Evolutionary conservation across 2,888 invertebrate species (phyloP).

Genomic region (Netelia fuscicornis): DNA sequence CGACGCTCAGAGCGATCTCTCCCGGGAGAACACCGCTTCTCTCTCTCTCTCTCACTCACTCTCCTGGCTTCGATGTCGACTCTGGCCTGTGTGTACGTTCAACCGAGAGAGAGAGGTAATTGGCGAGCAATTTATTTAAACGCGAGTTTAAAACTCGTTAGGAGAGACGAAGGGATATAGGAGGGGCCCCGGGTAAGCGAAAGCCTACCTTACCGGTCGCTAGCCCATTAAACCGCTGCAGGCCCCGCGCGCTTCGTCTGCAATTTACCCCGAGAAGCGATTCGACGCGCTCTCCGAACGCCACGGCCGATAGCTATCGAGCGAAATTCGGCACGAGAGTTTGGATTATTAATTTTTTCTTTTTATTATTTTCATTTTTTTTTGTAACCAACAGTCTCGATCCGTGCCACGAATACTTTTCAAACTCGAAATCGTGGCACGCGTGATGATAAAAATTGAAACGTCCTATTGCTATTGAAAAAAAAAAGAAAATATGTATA

Average conservation of each 20-base stretch:
- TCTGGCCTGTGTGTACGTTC: conserved; percentile 57
- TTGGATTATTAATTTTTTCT: conserved; percentile 27
- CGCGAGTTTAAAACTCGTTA: conserved; percentile 76
- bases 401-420: conserved; percentile 20
- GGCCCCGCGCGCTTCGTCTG: conserved; percentile 59
- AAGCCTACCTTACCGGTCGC: conserved; percentile 83
- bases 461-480: neutral
- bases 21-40: conserved; percentile 66
- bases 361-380: conserved; percentile 1
- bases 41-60: conserved; percentile 1
- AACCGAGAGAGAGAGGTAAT: conserved; percentile 70
- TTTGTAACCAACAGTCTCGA: conserved; percentile 18
- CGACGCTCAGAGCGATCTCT: conserved; percentile 61
- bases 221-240: conserved; percentile 67
- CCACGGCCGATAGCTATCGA: conserved; percentile 66
- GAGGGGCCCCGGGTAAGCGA: conserved; percentile 45
- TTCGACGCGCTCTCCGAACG: conserved; percentile 63
- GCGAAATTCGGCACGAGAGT: conserved; percentile 58
- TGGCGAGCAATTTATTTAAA: conserved; percentile 79
- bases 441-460: neutral
- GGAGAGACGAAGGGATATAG: conserved; percentile 59
- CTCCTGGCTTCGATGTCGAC: neutral
- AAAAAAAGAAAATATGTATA: neutral
- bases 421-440: neutral
- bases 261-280: conserved; percentile 68